Evolutionary conservation across 2,113 vertebrate genomes (phyloP).

Genomic region (Baryphthengus martii): DNA sequence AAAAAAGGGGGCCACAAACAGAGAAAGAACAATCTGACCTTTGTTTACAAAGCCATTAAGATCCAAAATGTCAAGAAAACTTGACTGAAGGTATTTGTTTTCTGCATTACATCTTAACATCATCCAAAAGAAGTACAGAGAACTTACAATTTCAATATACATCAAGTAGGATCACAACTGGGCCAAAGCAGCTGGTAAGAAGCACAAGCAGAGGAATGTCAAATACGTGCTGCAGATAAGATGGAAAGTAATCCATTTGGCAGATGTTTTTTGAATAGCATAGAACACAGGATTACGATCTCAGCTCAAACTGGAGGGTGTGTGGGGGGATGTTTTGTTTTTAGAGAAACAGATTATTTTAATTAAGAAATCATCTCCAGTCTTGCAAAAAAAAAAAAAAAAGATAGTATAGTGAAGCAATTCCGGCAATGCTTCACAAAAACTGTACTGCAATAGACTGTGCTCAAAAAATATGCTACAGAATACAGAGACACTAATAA

Average conservation of each 20-base stretch:
- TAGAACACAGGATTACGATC: background rate
- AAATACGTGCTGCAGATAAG: slow-evolving; percentile 36
- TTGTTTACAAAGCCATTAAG: background rate
- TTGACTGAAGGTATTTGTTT: slow-evolving; percentile 8
- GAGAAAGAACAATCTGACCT: background rate
- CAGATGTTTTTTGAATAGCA: background rate
- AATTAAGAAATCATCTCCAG: background rate
- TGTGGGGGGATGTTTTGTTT: background rate
- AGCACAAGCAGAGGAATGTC: slow-evolving; percentile 18
- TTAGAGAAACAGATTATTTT: background rate
- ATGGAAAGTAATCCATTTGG: background rate
- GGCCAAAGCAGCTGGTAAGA: background rate
- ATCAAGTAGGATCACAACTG: slow-evolving; percentile 3
- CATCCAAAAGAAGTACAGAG: background rate
- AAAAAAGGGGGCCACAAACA: background rate
- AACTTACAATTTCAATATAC: background rate
- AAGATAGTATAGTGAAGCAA: background rate
- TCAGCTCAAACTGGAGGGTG: background rate
- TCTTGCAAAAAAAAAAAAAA: background rate
- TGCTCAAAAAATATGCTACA: background rate
- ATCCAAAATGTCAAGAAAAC: background rate
- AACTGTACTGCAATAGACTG: background rate
- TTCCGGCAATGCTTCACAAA: background rate
- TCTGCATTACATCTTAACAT: background rate
- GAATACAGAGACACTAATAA: background rate